These are phyloP conservation scores for Caenorhabditis becei DNA, from an alignment of 2,888 invertebrate genomes.

Conservation along the genomic window DNA sequence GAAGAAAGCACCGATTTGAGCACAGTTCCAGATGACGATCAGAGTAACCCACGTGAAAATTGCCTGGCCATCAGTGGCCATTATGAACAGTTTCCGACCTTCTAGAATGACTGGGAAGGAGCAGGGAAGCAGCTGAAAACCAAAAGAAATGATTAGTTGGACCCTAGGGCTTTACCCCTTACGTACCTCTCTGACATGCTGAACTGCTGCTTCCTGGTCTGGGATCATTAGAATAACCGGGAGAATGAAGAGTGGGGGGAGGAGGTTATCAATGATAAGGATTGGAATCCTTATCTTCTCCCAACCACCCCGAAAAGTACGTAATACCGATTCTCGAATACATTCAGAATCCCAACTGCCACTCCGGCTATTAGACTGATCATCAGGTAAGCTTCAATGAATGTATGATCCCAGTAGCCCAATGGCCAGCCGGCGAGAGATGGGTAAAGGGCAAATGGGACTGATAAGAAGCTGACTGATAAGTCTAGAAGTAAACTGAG, in stretches of 20 bases:
- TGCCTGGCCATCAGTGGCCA: neutral
- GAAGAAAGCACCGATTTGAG: no score
- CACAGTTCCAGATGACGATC: neutral
- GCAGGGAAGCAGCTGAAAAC: neutral
- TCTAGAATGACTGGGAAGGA: neutral
- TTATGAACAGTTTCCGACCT: neutral
- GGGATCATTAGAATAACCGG: no score
- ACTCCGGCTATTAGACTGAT: neutral
- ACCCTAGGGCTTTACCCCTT: no score
- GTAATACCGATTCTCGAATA: constrained; percentile 1
- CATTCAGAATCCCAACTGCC: neutral
- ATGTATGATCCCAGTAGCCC: neutral
- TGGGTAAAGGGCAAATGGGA: neutral
- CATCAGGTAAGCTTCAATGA: neutral
- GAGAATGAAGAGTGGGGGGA: neutral
- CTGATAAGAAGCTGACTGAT: neutral
- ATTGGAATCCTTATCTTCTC: neutral
- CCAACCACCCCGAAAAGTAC: neutral
- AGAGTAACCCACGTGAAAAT: neutral
- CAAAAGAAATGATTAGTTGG: no score
- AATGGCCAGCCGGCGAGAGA: neutral
- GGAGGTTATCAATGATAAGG: neutral
- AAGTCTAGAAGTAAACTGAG: neutral
- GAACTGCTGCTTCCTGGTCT: neutral
- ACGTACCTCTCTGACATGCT: neutral